Evolutionary conservation across 2,113 vertebrate genomes (phyloP).

Genomic region (Dasyprocta punctata): DNA sequence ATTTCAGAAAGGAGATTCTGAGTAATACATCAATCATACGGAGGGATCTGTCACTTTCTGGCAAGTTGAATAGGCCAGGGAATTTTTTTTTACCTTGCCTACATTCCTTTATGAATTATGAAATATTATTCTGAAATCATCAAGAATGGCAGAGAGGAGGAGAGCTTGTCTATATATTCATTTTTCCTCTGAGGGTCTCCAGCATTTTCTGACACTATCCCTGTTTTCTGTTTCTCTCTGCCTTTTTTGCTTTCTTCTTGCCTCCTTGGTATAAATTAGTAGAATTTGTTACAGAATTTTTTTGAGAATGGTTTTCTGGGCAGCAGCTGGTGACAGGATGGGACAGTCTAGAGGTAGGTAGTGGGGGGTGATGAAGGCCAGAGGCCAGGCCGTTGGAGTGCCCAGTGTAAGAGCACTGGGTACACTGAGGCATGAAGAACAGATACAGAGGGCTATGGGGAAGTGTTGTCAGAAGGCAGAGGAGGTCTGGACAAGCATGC

Average conservation of each 20-base stretch:
- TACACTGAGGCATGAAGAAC: not conserved
- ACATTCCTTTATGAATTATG: slow-evolving; percentile 73
- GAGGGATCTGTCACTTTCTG: slow-evolving; percentile 69
- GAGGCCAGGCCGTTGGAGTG: not conserved
- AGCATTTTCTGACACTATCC: not conserved
- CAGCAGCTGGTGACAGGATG: not conserved
- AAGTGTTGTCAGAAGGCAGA: not conserved
- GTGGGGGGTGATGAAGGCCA: not conserved
- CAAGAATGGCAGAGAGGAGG: slow-evolving; percentile 29
- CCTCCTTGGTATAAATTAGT: not conserved
- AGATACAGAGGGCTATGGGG: not conserved
- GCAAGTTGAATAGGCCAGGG: slow-evolving; percentile 73
- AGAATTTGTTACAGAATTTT: not conserved
- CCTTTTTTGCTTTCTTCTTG: not conserved
- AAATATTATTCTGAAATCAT: slow-evolving; percentile 49
- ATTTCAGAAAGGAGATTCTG: slow-evolving; percentile 70
- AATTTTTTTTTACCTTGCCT: slow-evolving; percentile 47
- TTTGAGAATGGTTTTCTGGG: not conserved
- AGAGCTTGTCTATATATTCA: not conserved
- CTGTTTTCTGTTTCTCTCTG: not conserved
- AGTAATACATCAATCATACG: slow-evolving; percentile 65
- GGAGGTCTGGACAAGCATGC: not conserved
- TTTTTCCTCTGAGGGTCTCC: not conserved
- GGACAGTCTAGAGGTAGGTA: not conserved
- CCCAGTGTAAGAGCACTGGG: not conserved